phyloP scores from a whole-genome alignment of 2,797 vertebrate species.

The Tachyglossus aculeatus region DNA sequence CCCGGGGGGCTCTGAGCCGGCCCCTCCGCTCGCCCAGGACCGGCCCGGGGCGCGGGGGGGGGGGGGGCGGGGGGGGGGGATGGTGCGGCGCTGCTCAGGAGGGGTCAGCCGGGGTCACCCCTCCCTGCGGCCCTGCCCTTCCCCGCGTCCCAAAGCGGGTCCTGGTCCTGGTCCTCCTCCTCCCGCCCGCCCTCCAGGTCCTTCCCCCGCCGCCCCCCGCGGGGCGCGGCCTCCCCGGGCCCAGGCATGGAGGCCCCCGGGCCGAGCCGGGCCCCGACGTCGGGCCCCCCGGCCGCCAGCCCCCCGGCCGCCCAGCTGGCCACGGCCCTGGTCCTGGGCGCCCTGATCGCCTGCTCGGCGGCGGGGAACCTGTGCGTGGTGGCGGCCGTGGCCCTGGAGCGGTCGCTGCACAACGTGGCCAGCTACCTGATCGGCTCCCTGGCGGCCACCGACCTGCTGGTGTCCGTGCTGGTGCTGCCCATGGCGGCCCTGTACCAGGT shows the following conservation, averaged over 20 bases:
- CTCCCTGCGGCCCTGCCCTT: conserved; percentile 25
- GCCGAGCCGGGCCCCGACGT: conserved; percentile 69
- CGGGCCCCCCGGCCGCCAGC: conserved; percentile 68
- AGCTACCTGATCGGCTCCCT: conserved; percentile 97
- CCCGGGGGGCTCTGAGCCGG: conserved; percentile 19
- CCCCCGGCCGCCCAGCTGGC: conserved; percentile 90
- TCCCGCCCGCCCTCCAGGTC: background rate
- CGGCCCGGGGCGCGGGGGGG: conserved; percentile 43
- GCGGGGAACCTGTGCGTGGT: conserved; percentile 96
- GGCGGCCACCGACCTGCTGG: conserved; percentile 97
- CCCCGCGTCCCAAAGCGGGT: conserved; percentile 30
- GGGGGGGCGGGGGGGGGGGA: conserved; percentile 10
- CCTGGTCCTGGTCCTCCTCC: too few relatives aligned
- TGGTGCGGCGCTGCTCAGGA: background rate
- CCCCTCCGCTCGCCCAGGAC: background rate
- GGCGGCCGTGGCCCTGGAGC: conserved; percentile 92
- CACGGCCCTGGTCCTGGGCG: conserved; percentile 88
- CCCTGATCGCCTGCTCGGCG: conserved; percentile 91
- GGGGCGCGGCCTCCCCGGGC: conserved; percentile 63
- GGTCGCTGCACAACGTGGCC: conserved; percentile 95
- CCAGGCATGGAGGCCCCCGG: conserved; percentile 58
- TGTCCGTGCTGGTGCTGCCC: conserved; percentile 94
- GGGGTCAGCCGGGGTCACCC: background rate
- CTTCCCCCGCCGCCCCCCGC: conserved; percentile 17
- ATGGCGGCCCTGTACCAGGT: conserved; percentile 98